A percentile compares a stretch with the other conserved stretches of the same genome.
phyloP scores from a whole-genome alignment of 2,888 invertebrate species.

The Xanthorhoe designata region DNA sequence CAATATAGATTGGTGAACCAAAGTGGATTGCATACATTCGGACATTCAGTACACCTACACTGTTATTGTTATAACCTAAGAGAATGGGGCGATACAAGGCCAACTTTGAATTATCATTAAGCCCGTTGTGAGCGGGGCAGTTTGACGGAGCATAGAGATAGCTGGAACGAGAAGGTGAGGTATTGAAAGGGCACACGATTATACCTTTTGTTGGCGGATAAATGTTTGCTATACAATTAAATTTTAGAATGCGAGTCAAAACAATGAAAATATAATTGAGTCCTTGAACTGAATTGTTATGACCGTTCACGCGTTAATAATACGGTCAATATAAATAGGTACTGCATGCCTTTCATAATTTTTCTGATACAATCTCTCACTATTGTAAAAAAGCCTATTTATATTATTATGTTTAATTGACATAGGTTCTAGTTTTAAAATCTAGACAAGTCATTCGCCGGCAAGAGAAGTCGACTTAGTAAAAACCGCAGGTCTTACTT shows the following conservation, averaged over 20 bases:
- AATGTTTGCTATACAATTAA: slow-evolving; percentile 16
- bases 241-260: slow-evolving; percentile 19
- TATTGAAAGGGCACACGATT: slow-evolving; percentile 68
- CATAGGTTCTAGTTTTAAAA: no score
- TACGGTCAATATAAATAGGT: background rate
- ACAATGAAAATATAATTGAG: slow-evolving; percentile 23
- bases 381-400: no score
- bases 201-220: slow-evolving; percentile 30
- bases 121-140: slow-evolving; percentile 63
- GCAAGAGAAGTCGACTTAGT: no score
- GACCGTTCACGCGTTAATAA: background rate
- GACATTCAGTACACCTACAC: slow-evolving; percentile 52
- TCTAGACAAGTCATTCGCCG: no score
- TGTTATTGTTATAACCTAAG: slow-evolving; percentile 66
- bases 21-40: slow-evolving; percentile 47
- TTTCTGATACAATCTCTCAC: background rate
- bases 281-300: slow-evolving; percentile 12
- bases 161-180: slow-evolving; percentile 55
- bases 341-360: background rate
- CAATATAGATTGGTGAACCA: background rate
- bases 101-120: slow-evolving; percentile 60
- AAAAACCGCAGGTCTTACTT: no score
- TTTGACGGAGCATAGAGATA: slow-evolving; percentile 67
- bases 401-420: no score
- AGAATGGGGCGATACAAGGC: slow-evolving; percentile 70